Percentiles rank a stretch among this genome's conserved stretches.
Evolutionary conservation across 1,140 invertebrate species (phyloP).

Genomic region (Arion vulgaris): DNA sequence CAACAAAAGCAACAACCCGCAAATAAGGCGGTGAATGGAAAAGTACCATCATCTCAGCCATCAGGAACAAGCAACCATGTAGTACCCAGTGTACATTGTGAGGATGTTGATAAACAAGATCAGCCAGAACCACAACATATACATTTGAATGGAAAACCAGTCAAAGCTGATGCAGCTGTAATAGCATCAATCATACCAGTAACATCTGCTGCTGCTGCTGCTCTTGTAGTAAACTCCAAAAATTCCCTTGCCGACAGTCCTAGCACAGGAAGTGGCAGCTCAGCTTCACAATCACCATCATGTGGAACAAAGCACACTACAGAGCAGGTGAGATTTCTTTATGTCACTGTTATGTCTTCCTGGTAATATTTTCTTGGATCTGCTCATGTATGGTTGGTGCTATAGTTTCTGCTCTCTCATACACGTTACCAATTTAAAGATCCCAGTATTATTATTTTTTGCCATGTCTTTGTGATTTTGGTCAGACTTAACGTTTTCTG

Average conservation of each 20-base stretch:
- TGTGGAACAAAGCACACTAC: constrained; percentile 26
- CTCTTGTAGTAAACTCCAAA: background rate
- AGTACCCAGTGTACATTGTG: background rate
- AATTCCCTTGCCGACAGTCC: constrained; percentile 9
- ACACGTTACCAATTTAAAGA: too few species aligned
- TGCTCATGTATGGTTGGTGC: too few species aligned
- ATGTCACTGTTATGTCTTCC: too few species aligned
- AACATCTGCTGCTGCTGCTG: background rate
- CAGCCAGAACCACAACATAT: constrained; percentile 1
- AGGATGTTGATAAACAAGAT: background rate
- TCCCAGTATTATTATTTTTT: too few species aligned
- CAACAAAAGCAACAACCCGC: constrained; percentile 7
- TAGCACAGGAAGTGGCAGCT: constrained; percentile 28
- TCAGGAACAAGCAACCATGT: background rate
- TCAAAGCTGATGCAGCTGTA: background rate
- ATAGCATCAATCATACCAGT: background rate
- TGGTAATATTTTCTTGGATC: too few species aligned
- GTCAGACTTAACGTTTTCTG: too few species aligned
- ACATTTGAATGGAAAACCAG: background rate
- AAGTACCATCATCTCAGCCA: background rate
- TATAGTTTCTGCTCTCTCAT: too few species aligned
- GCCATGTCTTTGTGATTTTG: too few species aligned
- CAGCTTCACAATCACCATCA: constrained; percentile 35
- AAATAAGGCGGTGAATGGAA: constrained; percentile 9
- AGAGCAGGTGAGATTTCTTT: constrained; percentile 8